Evolutionary conservation across 2,888 invertebrate genomes (phyloP), one percentile per base, ranked within the genome.

Genomic region (Trachelus tabidus): DNA sequence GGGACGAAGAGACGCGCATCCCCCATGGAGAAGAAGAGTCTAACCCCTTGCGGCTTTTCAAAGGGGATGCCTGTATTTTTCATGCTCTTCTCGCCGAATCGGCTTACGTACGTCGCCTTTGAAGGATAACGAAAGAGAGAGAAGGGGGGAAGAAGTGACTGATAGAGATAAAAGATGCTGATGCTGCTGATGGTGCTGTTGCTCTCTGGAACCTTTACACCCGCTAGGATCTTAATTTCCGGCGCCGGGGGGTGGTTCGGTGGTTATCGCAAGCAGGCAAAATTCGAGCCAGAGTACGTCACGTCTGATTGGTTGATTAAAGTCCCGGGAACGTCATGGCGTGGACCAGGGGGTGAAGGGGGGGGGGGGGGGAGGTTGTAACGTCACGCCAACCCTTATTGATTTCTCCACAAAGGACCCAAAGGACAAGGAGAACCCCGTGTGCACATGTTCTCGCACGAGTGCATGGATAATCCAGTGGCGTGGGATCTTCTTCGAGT

Each of bases 241-340:
- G 82, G 80, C 73, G 56, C 76, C 73, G n/a, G n/a, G n/a, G 35
- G 35, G 12, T 12, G 35, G 12, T 35, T 35, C 12, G 35, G 12
- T 68, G 75, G 78, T 71, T 79, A 33, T 75, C 33, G 76, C 71
- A 56, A 35, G 33, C 71, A 23, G 23, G 40, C 40, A 15, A 40
- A 40, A 40, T 40, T 40, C 40, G 40, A 40, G 0, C 40, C 40
- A 15, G 37, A 71, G 23, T 23, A 34, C 71, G 75, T 77, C 73
- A 75, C 76, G 77, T 76, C 77, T 76, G 77, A 81, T 81, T 81
- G 79, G 79, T 75, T 77, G 80, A 80, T 80, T 80, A 79, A 77
- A 79, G 77, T 30, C 78, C 34, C 69, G 12, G 68, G 76, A 69
- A 76, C 34, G 34, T 69, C 69, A 30, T 11, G 33, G 76, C 73